Evolutionary conservation across 64 coral and sea anemone species (phyloP), one percentile per base, ranked within the genome.

Genomic region (Actinia equina): DNA sequence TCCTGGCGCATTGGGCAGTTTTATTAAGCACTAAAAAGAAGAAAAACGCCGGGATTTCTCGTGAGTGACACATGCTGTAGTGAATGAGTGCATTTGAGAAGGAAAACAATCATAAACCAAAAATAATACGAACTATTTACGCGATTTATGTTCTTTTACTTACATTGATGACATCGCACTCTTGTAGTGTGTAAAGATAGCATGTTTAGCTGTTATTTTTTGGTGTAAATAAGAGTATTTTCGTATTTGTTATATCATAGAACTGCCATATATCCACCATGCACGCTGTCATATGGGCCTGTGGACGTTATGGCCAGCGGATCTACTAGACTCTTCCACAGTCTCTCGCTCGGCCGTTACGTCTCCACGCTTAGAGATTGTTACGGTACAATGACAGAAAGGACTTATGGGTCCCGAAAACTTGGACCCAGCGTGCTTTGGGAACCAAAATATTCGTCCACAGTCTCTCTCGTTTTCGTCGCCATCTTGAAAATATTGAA

Each of bases 131-230:
- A 74, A 41, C 10, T n/a, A 74, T 4, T 74, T 4, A 65, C 23
- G 5, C 22, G 62, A 30, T 74, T 74, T 26, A 74, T 15, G 25
- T 41, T 41, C 11, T 37, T 2, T 14, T 81, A 81, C 78, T 81
- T 52, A 81, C 78, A 81, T 4, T 49, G 78, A 20, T 81, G 44
- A 81, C 78, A 81, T 81, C 49, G 42, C 49, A 81, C 17, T 19
- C 78, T 43, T n/a, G 78, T 49, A 9, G 22, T 49, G 43, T 52
- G 42, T 52, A 81, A 52, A 52, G 78, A 81, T 9, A 81, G 17
- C 78, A 81, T 81, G 2, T 37, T 81, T 49, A 9, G 4, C 10
- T 46, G 7, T 74, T 52, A 37, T 81, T 49, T 81, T 44, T 10
- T 18, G 44, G 43, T 37, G 17, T 81, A 51, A 20, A 81, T 19